Evolutionary conservation across 2,888 invertebrate species (phyloP), one percentile per base, ranked within the genome.

Genomic region (Chloromyia formosa): DNA sequence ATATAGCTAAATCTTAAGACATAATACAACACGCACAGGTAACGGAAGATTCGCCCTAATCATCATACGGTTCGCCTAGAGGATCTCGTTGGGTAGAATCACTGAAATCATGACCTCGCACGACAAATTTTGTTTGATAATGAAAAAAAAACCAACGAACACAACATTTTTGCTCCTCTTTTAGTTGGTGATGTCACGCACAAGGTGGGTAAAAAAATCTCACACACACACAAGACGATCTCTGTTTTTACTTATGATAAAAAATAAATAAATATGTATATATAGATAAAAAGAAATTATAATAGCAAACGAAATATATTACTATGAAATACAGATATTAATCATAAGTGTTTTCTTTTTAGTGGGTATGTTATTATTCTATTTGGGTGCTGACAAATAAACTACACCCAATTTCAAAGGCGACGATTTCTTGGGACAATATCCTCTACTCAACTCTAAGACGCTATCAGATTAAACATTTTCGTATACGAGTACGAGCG

Each of bases 391-490:
- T 35, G 42, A 69, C 58, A 22, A 71, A 69, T 23, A 9, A n/a
- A 9, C 45, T 18, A 66, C 45, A 49, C 35, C 49, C 49, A 16
- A 22, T 74, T 20, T 66, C 66, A 62, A 76, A 82, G 84, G 84
- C 84, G 81, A 83, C 81, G 85, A 85, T 85, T 86, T 86, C 85
- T 86, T 85, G 85, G 84, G 83, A 81, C 81, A 78, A 78, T 74
- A 78, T 78, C 80, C 80, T 78, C 79, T 79, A 80, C 77, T 78
- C 77, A 79, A 77, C 77, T 78, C 77, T 78, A 74, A 72, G 45
- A 18, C 62, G 18, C 62, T n/a, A 40, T 16, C 62, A 5, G 14
- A n/a, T 40, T n/a, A n/a, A n/a, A 49, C 10, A 49, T 3, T 49
- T n/a, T 49, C 10, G 49, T 49, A 49, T 7, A 49, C 16, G 27